Evolutionary conservation across 1,140 invertebrate species (phyloP).

Genomic region (Drosophila sp.): DNA sequence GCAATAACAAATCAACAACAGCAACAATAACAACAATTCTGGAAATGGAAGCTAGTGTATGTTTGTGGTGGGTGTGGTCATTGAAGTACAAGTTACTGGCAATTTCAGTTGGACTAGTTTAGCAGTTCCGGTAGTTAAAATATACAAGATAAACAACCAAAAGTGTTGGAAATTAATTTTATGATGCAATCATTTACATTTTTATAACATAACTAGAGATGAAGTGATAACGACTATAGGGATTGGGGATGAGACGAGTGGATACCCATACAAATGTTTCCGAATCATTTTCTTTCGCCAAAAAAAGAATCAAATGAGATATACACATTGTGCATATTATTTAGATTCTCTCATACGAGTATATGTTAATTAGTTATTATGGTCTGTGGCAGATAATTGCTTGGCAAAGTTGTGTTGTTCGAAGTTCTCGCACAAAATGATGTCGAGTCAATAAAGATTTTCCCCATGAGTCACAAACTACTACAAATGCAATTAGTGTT

Average conservation of each 20-base stretch:
- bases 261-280: background rate
- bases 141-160: slow-evolving; percentile 25
- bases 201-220: background rate
- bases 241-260: background rate
- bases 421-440: background rate
- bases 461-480: background rate
- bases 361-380: too few species aligned
- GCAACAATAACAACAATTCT: slow-evolving; percentile 1
- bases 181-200: slow-evolving; percentile 8
- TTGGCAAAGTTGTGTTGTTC: background rate
- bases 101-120: slow-evolving; percentile 11
- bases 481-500: background rate
- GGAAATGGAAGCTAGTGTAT: background rate
- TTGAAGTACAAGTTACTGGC: slow-evolving; percentile 2
- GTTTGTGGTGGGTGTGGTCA: slow-evolving; percentile 13
- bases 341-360: too few species aligned
- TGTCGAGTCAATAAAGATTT: background rate
- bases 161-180: slow-evolving; percentile 15
- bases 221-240: background rate
- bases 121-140: slow-evolving; percentile 29
- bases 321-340: too few species aligned
- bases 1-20: slow-evolving; percentile 22
- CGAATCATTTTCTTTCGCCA: too few species aligned
- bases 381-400: background rate
- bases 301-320: too few species aligned